A percentile compares a stretch with the other conserved stretches of the same genome.
Conservation (phyloP, 2,797 vertebrate genomes). For the Kryptopterus vitreolus region DNA sequence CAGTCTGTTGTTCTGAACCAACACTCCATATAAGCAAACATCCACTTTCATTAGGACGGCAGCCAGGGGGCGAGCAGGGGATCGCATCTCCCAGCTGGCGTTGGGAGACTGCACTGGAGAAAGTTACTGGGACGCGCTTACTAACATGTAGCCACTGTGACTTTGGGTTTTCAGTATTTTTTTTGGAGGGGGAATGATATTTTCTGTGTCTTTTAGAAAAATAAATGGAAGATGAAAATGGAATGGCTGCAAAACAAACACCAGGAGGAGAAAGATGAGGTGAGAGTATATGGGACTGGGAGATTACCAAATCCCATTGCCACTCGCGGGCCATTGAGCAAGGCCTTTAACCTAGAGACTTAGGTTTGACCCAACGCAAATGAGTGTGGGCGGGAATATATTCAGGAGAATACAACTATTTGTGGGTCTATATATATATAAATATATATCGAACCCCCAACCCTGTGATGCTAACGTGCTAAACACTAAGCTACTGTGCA, state of each 20-base stretch:
- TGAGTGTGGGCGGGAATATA: too few species aligned
- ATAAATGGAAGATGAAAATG: slow-evolving; percentile 64
- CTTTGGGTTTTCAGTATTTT: not conserved
- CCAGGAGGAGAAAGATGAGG: slow-evolving; percentile 61
- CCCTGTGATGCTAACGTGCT: too few species aligned
- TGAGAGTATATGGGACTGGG: slow-evolving; percentile 36
- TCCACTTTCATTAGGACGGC: not conserved
- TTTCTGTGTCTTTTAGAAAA: slow-evolving; percentile 61
- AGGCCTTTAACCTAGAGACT: too few species aligned
- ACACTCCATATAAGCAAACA: not conserved
- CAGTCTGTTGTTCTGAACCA: not conserved
- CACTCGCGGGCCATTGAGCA: too few species aligned
- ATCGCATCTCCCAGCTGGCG: not conserved
- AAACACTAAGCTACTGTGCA: too few species aligned
- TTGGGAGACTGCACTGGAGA: not conserved
- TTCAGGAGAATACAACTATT: too few species aligned
- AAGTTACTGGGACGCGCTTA: not conserved
- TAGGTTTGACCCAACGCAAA: too few species aligned
- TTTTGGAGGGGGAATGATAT: not conserved
- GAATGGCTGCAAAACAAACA: slow-evolving; percentile 61
- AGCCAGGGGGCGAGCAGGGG: not conserved
- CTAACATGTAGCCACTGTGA: not conserved
- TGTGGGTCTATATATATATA: too few species aligned
- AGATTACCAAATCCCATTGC: too few species aligned
- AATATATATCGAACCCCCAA: too few species aligned